These are phyloP conservation scores for Sprattus sprattus DNA, from an alignment of 2,113 vertebrate species.

Conservation along the genomic window DNA sequence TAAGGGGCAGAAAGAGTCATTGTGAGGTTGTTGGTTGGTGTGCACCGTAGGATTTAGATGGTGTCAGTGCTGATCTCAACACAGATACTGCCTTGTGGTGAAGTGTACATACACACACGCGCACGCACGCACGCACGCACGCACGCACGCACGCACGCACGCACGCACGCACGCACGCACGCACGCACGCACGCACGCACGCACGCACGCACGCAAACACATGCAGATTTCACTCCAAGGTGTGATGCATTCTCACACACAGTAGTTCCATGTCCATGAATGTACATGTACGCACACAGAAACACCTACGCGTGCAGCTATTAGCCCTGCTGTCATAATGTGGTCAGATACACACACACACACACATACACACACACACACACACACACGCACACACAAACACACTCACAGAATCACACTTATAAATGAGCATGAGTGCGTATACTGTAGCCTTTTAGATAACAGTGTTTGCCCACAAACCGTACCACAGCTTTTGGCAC, in stretches of 20 bases:
- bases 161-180: too few species aligned
- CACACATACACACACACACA: background rate
- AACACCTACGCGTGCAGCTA: slow-evolving; percentile 3
- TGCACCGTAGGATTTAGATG: background rate
- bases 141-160: too few species aligned
- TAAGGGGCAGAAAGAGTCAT: background rate
- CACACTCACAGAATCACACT: background rate
- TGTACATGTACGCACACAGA: background rate
- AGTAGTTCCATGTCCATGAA: background rate
- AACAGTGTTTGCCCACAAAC: slow-evolving; percentile 18
- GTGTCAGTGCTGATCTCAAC: background rate
- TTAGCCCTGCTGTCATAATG: background rate
- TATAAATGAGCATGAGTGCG: slow-evolving; percentile 10
- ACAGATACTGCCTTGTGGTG: background rate
- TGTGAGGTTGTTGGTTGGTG: background rate
- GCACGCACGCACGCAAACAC: too few species aligned
- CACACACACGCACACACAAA: slow-evolving; percentile 8
- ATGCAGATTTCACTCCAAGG: background rate
- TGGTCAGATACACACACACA: background rate
- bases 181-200: too few species aligned
- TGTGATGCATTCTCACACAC: background rate
- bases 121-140: background rate
- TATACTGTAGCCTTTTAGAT: slow-evolving; percentile 19
- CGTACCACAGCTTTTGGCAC: background rate
- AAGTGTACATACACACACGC: background rate